A percentile compares a stretch with the other conserved stretches of the same genome.
These are phyloP conservation scores for Thalassarche chlororhynchos DNA, from an alignment of 2,113 vertebrate species.

Conservation along the genomic window DNA sequence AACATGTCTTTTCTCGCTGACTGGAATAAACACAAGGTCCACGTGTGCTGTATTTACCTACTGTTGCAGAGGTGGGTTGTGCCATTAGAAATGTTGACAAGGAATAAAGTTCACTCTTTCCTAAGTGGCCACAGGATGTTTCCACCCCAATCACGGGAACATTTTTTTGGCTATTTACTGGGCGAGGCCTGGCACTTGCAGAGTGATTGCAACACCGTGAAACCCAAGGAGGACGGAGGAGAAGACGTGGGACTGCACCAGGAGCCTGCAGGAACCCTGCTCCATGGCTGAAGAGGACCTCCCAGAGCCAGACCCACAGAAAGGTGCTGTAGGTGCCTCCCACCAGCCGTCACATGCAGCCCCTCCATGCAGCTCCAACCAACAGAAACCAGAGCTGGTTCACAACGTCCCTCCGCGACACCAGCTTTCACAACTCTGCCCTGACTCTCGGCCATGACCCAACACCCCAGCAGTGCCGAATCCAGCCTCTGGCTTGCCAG, in stretches of 20 bases:
- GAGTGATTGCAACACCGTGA: neutral
- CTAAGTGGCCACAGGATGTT: constrained; percentile 42
- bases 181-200: constrained; percentile 10
- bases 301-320: neutral
- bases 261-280: neutral
- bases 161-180: constrained; percentile 17
- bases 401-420: accelerated
- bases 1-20: neutral
- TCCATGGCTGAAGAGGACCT: neutral
- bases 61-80: neutral
- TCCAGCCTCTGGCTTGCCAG: neutral
- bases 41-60: neutral
- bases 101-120: constrained; percentile 61
- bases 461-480: neutral
- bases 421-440: neutral
- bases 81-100: constrained; percentile 12
- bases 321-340: neutral
- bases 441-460: neutral
- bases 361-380: neutral
- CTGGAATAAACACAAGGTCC: neutral
- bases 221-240: neutral
- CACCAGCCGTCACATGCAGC: neutral
- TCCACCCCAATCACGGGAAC: constrained; percentile 43
- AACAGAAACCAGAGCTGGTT: neutral
- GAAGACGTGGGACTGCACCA: neutral